A percentile compares a stretch with the other conserved stretches of the same genome.
Evolutionary conservation across 2,888 invertebrate genomes (phyloP).

Genomic region (Sympetrum striolatum): DNA sequence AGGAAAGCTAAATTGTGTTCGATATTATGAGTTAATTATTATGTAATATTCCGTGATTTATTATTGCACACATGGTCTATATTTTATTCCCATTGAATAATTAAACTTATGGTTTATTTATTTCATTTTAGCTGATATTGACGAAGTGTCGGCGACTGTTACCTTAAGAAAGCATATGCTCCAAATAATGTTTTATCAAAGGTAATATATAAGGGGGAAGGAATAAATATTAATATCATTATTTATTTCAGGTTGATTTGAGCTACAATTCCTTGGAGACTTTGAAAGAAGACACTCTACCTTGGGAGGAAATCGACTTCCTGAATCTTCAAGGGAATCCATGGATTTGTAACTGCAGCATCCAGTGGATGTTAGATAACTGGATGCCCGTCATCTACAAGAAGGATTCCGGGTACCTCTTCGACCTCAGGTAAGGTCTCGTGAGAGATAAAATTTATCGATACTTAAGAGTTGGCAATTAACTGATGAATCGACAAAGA

Average conservation of each 20-base stretch:
- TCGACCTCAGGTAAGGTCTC: constrained; percentile 62
- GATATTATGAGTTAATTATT: no score
- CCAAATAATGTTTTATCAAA: no score
- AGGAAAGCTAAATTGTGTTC: no score
- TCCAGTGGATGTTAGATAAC: constrained; percentile 67
- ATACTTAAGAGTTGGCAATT: not conserved
- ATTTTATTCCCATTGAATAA: no score
- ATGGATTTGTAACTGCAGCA: constrained; percentile 67
- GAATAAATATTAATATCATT: no score
- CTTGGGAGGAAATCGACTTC: constrained; percentile 58
- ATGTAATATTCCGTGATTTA: no score
- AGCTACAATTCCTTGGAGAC: constrained; percentile 64
- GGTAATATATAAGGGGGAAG: no score
- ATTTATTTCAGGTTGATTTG: constrained; percentile 62
- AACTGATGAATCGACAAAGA: not conserved
- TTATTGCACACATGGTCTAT: no score
- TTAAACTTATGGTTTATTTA: no score
- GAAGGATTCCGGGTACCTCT: constrained; percentile 59
- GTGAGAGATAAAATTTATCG: not conserved
- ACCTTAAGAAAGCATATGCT: no score
- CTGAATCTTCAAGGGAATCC: constrained; percentile 69
- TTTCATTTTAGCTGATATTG: no score
- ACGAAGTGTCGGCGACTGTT: no score
- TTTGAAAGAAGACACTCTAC: constrained; percentile 59
- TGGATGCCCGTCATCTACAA: constrained; percentile 63